These are phyloP conservation scores for Cotesia congregata DNA, from an alignment of 2,888 invertebrate species.

Conservation along the genomic window DNA sequence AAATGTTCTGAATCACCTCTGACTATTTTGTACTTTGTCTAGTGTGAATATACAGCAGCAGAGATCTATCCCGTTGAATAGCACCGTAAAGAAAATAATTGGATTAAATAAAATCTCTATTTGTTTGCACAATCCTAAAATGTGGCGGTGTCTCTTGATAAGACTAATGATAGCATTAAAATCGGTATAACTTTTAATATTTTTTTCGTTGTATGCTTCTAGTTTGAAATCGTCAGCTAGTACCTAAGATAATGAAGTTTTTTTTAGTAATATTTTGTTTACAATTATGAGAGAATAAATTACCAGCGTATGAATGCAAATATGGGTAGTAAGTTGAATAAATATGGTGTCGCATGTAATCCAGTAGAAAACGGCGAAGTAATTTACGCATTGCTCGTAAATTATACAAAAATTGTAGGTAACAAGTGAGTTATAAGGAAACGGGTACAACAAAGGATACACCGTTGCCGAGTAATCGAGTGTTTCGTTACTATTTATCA, in stretches of 20 bases:
- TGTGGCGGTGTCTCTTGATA: background rate
- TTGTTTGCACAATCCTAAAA: background rate
- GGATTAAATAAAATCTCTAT: background rate
- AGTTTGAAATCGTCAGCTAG: background rate
- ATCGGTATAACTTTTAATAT: background rate
- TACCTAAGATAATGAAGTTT: background rate
- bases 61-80: background rate
- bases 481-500: background rate
- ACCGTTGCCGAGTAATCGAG: background rate
- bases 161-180: background rate
- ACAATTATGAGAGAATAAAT: background rate
- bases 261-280: background rate
- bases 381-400: background rate
- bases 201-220: background rate
- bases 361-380: background rate
- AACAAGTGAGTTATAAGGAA: background rate
- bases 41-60: background rate
- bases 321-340: background rate
- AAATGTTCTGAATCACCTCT: background rate
- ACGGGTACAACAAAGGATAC: background rate
- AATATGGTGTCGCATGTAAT: background rate
- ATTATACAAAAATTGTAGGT: background rate
- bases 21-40: background rate
- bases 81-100: background rate
- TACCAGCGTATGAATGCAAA: background rate